Conservation (phyloP, 2,888 invertebrate species). For the Andrena haemorrhoa region DNA sequence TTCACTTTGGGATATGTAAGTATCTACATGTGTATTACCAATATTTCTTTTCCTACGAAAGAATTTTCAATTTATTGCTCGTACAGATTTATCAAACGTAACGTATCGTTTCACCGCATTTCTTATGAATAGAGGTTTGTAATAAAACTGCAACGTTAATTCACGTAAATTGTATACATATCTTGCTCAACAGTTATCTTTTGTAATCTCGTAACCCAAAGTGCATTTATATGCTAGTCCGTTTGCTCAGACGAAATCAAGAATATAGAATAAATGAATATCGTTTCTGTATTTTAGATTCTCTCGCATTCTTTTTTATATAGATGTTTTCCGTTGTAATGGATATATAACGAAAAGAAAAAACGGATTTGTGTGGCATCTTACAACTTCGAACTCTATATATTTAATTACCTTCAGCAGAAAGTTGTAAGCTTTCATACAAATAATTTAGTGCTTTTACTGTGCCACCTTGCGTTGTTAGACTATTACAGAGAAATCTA, state of each 20-base stretch:
- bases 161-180: slow-evolving; percentile 21
- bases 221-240: slow-evolving; percentile 30
- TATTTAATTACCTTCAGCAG: slow-evolving; percentile 23
- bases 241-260: slow-evolving; percentile 27
- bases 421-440: slow-evolving; percentile 38
- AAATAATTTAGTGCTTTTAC: slow-evolving; percentile 73
- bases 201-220: slow-evolving; percentile 24
- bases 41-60: slow-evolving; percentile 11
- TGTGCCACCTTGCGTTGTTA: slow-evolving; percentile 80
- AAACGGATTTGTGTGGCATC: slow-evolving; percentile 40
- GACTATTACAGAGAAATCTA: slow-evolving; percentile 79
- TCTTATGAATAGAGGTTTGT: slow-evolving; percentile 10
- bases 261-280: slow-evolving; percentile 36
- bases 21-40: slow-evolving; percentile 31
- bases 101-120: slow-evolving; percentile 24
- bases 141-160: slow-evolving; percentile 13
- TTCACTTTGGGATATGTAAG: slow-evolving; percentile 56
- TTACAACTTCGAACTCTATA: slow-evolving; percentile 37
- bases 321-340: slow-evolving; percentile 41
- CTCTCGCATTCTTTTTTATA: slow-evolving; percentile 20
- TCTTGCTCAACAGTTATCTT: slow-evolving; percentile 24
- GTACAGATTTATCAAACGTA: slow-evolving; percentile 12
- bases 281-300: slow-evolving; percentile 29
- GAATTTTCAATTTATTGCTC: slow-evolving; percentile 22
- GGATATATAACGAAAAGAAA: slow-evolving; percentile 39